Evolutionary conservation across 2,888 invertebrate genomes (phyloP).

Genomic region (Tetropium fuscum): DNA sequence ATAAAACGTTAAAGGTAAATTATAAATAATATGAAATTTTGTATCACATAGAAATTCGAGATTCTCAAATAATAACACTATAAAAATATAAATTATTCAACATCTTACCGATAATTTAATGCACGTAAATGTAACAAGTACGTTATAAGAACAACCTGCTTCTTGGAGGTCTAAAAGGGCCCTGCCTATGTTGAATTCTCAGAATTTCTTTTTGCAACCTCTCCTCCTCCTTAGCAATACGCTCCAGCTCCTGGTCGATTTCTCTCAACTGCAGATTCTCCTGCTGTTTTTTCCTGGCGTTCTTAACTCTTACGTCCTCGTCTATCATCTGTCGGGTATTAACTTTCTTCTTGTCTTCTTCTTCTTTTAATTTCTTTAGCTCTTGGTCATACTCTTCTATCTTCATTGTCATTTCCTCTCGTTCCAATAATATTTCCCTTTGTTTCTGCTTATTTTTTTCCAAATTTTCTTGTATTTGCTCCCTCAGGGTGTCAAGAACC

Average conservation of each 20-base stretch:
- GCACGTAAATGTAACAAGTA: neutral
- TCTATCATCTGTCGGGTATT: slow-evolving; percentile 63
- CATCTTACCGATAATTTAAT: neutral
- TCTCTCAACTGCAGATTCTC: slow-evolving; percentile 62
- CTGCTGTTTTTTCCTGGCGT: slow-evolving; percentile 65
- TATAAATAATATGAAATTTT: too few species aligned
- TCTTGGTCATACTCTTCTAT: slow-evolving; percentile 70
- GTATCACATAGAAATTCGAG: neutral
- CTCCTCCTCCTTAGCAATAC: slow-evolving; percentile 66
- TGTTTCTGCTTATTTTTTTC: slow-evolving; percentile 66
- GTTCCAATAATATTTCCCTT: slow-evolving; percentile 67
- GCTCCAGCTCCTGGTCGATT: slow-evolving; percentile 60
- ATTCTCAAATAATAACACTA: slow-evolving; percentile 2
- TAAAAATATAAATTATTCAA: slow-evolving; percentile 17
- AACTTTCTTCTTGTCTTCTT: slow-evolving; percentile 65
- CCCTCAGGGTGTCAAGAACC: slow-evolving; percentile 65
- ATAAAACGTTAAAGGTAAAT: too few species aligned
- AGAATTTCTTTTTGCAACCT: slow-evolving; percentile 69
- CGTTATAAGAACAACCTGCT: slow-evolving; percentile 48
- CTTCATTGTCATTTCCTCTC: slow-evolving; percentile 69
- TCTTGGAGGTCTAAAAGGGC: slow-evolving; percentile 60
- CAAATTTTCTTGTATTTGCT: slow-evolving; percentile 69
- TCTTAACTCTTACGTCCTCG: slow-evolving; percentile 57
- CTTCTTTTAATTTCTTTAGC: slow-evolving; percentile 64
- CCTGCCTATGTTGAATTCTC: slow-evolving; percentile 64